These are phyloP conservation scores for Athalia cordata DNA, from an alignment of 2,888 invertebrate genomes.

Conservation along the genomic window DNA sequence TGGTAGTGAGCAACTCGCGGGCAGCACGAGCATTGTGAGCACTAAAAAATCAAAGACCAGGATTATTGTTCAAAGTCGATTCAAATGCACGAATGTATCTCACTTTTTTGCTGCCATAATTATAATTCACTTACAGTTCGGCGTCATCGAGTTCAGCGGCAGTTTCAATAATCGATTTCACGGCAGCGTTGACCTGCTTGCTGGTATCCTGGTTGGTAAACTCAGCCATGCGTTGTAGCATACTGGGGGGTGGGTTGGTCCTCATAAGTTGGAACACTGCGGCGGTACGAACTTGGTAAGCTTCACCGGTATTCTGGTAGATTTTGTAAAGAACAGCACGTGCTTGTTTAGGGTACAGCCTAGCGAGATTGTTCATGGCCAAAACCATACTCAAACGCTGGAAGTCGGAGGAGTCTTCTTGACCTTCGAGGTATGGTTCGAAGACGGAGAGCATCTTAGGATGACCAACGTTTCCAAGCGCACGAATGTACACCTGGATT, in stretches of 20 bases:
- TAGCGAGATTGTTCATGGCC: slow-evolving; percentile 76
- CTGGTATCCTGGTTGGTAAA: slow-evolving; percentile 80
- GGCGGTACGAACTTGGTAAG: slow-evolving; percentile 80
- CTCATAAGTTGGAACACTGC: slow-evolving; percentile 79
- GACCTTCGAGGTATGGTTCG: slow-evolving; percentile 83
- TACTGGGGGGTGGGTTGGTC: slow-evolving; percentile 77
- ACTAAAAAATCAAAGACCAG: not conserved
- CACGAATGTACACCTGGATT: slow-evolving; percentile 79
- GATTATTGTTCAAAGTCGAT: not conserved
- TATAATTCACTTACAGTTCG: slow-evolving; percentile 64
- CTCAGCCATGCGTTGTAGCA: slow-evolving; percentile 83
- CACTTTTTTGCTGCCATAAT: not conserved
- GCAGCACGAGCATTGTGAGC: slow-evolving; percentile 72
- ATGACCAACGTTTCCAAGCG: slow-evolving; percentile 81
- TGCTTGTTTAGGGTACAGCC: slow-evolving; percentile 75
- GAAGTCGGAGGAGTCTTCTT: slow-evolving; percentile 76
- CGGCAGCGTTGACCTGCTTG: slow-evolving; percentile 79
- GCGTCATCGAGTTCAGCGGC: slow-evolving; percentile 75
- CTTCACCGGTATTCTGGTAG: slow-evolving; percentile 80
- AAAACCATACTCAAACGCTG: slow-evolving; percentile 80
- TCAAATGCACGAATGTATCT: not conserved
- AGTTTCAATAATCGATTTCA: slow-evolving; percentile 78
- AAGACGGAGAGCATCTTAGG: slow-evolving; percentile 78
- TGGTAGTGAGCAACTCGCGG: slow-evolving; percentile 67
- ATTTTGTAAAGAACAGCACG: slow-evolving; percentile 80